Evolutionary conservation across 2,797 vertebrate genomes (phyloP).

Genomic region (Gambusia yucatana): DNA sequence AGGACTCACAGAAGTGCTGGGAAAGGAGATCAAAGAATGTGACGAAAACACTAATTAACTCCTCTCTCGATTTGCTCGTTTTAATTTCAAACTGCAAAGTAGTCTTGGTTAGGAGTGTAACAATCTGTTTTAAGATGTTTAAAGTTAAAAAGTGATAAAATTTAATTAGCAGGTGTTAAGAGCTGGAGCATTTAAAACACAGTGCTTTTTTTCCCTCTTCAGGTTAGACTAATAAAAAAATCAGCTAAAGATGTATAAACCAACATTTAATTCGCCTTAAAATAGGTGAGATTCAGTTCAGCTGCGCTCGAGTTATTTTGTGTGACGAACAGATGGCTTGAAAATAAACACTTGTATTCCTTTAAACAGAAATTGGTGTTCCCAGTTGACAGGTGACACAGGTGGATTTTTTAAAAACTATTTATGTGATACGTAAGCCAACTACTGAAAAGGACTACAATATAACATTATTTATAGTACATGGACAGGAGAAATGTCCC

Average conservation of each 20-base stretch:
- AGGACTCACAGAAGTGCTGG: background rate
- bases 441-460: background rate
- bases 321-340: slow-evolving; percentile 17
- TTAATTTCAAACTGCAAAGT: background rate
- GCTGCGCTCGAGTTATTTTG: background rate
- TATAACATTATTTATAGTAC: slow-evolving; percentile 5
- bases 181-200: background rate
- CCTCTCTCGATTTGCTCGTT: background rate
- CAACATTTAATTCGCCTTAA: slow-evolving; percentile 6
- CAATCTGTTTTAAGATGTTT: slow-evolving; percentile 2
- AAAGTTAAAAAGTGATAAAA: background rate
- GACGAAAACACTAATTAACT: slow-evolving; percentile 14
- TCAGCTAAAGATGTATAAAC: background rate
- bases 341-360: background rate
- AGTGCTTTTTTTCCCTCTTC: background rate
- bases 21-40: background rate
- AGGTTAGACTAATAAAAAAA: background rate
- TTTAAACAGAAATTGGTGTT: slow-evolving; percentile 7
- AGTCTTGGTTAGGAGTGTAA: background rate
- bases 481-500: slow-evolving; percentile 55
- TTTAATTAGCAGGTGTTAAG: slow-evolving; percentile 9
- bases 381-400: background rate
- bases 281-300: background rate
- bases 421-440: slow-evolving; percentile 39
- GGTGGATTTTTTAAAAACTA: slow-evolving; percentile 16